Evolutionary conservation across 2,888 invertebrate genomes (phyloP), one percentile per base, ranked within the genome.

Genomic region (Drosophila hawaiiensis): DNA sequence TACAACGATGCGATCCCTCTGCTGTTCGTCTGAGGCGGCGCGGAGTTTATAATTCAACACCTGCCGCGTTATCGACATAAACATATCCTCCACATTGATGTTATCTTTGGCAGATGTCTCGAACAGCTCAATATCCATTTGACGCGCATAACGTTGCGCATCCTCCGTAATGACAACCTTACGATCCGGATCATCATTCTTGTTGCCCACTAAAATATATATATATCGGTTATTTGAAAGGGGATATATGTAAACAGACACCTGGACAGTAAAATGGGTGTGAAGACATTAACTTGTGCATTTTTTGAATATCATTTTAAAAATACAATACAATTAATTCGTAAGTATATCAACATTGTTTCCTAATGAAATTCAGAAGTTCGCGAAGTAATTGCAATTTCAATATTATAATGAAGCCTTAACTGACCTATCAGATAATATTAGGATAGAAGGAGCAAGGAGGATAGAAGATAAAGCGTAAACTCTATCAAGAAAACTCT

Each of bases 81-180:
- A 96, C 96, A 99, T 99, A 95, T 99, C 99, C 94, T 99, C 99
- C 67, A 99, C 99, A 94, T 99, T 99, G 91, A 98, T 96, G 94
- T 99, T 99, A 93, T 99, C 99, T 95, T 99, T 99, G 92, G 99
- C 99, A 92, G 98, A 99, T 79, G 99, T 99, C 94, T 99, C 99
- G 94, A 98, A 99, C 84, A 99, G 94, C 88, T 97, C 97, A 92
- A 99, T 99, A 89, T 97, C 97, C 98, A 99, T 99, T 94, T 99
- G 98, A 93, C 97, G 97, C 72, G 99, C 99, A 94, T 99, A 99
- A 91, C 98, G 95, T 94, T 98, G 97, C 73, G 99, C 99, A 94
- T 99, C 99, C 93, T 98, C 97, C 53, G 98, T 98, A 74, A 99
- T 95, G 33, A 99, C 99, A 72, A 99, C 99, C 94, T 99, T 99